phyloP scores from a whole-genome alignment of 2,113 vertebrate species.

The Raja brachyura region DNA sequence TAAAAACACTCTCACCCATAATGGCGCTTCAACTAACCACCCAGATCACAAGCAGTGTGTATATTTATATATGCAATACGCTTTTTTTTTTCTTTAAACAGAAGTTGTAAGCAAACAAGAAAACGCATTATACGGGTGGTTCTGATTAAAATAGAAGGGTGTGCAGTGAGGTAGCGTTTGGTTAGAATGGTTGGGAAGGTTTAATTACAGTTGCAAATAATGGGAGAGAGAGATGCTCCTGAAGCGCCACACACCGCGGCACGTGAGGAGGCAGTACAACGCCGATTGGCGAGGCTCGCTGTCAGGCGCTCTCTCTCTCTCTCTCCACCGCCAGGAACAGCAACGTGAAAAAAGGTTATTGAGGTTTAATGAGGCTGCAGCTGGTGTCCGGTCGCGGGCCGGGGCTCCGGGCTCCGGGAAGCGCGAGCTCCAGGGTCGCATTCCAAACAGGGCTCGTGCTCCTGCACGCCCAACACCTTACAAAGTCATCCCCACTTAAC shows the following conservation, averaged over 20 bases:
- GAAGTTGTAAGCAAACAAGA: not conserved
- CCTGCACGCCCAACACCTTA: no score
- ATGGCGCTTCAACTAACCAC: slow-evolving; percentile 35
- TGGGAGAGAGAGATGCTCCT: not conserved
- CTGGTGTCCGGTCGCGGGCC: not conserved
- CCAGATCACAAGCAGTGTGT: not conserved
- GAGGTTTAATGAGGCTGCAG: not conserved
- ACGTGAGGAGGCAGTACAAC: slow-evolving; percentile 6
- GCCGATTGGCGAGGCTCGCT: not conserved
- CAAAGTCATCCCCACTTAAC: not conserved
- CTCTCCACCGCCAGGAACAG: not conserved
- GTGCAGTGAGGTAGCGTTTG: not conserved
- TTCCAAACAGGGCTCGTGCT: no score
- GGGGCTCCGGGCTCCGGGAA: no score
- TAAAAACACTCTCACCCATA: slow-evolving; percentile 24
- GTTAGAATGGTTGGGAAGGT: not conserved
- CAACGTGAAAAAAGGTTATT: slow-evolving; percentile 32
- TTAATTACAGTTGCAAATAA: slow-evolving; percentile 18
- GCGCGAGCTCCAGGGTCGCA: no score
- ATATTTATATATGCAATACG: not conserved
- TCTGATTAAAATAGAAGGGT: not conserved
- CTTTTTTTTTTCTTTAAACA: not conserved
- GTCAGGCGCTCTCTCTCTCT: not conserved
- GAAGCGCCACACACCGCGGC: not conserved
- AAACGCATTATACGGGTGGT: not conserved